phyloP scores from a whole-genome alignment of 2,797 vertebrate genomes.

The Esox masquinongy region DNA sequence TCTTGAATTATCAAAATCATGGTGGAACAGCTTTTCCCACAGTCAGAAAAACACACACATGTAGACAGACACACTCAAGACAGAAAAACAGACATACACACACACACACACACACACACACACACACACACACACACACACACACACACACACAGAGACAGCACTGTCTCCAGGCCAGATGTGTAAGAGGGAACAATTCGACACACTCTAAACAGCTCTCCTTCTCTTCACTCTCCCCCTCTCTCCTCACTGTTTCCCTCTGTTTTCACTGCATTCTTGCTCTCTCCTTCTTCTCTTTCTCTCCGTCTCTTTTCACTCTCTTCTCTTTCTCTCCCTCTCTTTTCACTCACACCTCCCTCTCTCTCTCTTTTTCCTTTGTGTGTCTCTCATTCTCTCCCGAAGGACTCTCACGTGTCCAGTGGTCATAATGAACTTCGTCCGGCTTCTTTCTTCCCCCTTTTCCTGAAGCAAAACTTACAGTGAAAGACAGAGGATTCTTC shows the following conservation, averaged over 20 bases:
- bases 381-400: background rate
- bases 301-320: constrained; percentile 6
- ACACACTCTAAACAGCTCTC: constrained; percentile 57
- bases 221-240: constrained; percentile 17
- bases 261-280: background rate
- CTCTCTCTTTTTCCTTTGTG: background rate
- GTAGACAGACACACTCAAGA: background rate
- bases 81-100: background rate
- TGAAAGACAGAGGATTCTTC: background rate
- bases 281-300: background rate
- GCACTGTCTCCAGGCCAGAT: constrained; percentile 70
- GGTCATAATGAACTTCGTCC: background rate
- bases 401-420: constrained; percentile 7
- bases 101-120: constrained; percentile 25
- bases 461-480: background rate
- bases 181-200: constrained; percentile 60
- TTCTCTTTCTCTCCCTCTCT: background rate
- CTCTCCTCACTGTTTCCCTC: background rate
- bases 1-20: constrained; percentile 63
- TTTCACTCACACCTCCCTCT: background rate
- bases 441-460: background rate
- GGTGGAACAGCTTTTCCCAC: constrained; percentile 51
- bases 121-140: constrained; percentile 1
- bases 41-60: background rate
- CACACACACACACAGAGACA: constrained; percentile 36